Evolutionary conservation across 2,113 vertebrate genomes (phyloP).

Genomic region (Gobius niger): DNA sequence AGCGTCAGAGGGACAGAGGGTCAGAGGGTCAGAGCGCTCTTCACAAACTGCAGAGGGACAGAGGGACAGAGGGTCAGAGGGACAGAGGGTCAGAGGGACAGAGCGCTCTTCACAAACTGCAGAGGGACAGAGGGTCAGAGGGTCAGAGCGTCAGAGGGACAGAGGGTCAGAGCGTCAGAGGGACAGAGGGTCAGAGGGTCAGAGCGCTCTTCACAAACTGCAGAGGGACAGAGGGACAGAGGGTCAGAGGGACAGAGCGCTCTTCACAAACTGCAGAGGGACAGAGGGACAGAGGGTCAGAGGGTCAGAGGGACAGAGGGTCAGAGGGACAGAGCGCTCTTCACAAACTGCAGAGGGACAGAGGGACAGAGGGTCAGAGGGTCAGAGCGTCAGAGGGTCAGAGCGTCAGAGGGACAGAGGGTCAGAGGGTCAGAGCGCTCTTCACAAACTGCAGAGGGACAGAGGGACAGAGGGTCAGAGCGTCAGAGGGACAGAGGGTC

Average conservation of each 20-base stretch:
- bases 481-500: too few relatives aligned
- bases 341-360: slow-evolving; percentile 88
- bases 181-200: too few relatives aligned
- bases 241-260: slow-evolving; percentile 79
- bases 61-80: too few relatives aligned
- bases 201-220: slow-evolving; percentile 91
- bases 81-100: too few relatives aligned
- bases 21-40: slow-evolving; percentile 90
- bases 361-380: slow-evolving; percentile 40
- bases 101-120: slow-evolving; percentile 89
- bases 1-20: too few relatives aligned
- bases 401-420: too few relatives aligned
- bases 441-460: slow-evolving; percentile 82
- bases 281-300: too few relatives aligned
- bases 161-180: too few relatives aligned
- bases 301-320: too few relatives aligned
- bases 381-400: too few relatives aligned
- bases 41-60: slow-evolving; percentile 80
- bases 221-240: background rate
- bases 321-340: slow-evolving; percentile 90
- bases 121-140: slow-evolving; percentile 34
- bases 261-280: slow-evolving; percentile 85
- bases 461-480: too few relatives aligned
- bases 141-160: slow-evolving; percentile 75
- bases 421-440: slow-evolving; percentile 89